Base-by-base conservation (phyloP, 2,797 vertebrate genomes). In the Vespertilio murinus region DNA sequence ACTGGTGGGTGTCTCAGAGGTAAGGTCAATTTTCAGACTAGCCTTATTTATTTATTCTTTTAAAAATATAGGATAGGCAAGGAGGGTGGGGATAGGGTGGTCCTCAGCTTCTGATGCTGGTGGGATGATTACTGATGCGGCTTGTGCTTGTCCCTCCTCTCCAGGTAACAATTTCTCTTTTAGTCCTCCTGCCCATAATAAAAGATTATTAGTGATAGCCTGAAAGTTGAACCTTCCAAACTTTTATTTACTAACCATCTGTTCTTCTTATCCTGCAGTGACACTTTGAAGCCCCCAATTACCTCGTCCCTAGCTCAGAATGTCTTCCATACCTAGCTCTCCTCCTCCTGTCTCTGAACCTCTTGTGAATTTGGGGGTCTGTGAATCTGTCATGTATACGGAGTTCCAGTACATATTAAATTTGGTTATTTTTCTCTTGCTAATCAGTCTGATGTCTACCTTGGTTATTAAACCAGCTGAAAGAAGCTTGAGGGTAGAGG, bases 1-100 rank as follows among this genome's bases (percentile, higher is more conserved):
- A 12, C 5, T 61, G 5, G 59, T 30, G 11, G 59, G 1, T 1
- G 0, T 61, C 11, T 4, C 2, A 0, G 12, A 56, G 5, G 56
- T 61, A 61, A 1, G 0, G 52, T 54, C 52, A 23, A 23, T 54
- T 54, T 54, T 20, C 52, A 54, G 22, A 54, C 8, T 54, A 23
- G 52, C 52, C 20, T 52, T 42, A 9, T 42, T 11, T 42, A 1
- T 42, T 42, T 22, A 8, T 16, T 20, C 8, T 54, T 54, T 54
- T 23, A 54, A n/a, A n/a, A n/a, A 59, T 59, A 59, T 59, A 59
- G 25, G 11, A 6, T 30, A 59, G 56, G 56, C 56, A 59, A 59
- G 12, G 25, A 59, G 56, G 25, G 25, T 59, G 56, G 56, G 5
- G 11, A 6, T 33, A 49, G 18, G 17, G 30, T 49, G 10, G 30